Percentiles rank a stretch among this genome's conserved stretches.
Evolutionary conservation across 2,113 vertebrate genomes (phyloP).

Genomic region (Gasterosteus aculeatus): DNA sequence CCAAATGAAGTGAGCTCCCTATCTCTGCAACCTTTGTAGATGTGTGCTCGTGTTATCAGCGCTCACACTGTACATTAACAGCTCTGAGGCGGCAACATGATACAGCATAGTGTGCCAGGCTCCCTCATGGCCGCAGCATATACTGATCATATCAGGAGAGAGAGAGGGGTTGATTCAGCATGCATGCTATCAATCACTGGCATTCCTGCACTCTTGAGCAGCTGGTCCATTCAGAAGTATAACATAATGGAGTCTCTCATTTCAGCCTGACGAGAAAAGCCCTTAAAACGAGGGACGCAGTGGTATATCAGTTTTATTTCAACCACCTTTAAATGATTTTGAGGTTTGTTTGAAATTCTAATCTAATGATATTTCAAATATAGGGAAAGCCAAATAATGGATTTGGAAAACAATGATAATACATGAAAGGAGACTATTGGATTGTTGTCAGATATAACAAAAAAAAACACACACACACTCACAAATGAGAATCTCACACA

Average conservation of each 20-base stretch:
- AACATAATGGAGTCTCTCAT: conserved; percentile 60
- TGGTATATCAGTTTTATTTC: neutral
- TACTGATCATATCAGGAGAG: conserved; percentile 68
- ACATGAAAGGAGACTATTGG: neutral
- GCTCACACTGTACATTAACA: conserved; percentile 45
- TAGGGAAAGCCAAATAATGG: neutral
- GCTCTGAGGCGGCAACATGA: conserved; percentile 68
- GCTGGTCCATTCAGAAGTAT: conserved; percentile 73
- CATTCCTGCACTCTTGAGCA: conserved; percentile 68
- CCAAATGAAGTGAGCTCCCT: conserved; percentile 55
- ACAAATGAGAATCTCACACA: neutral
- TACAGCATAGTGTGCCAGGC: conserved; percentile 64
- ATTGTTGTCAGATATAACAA: neutral
- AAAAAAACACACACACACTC: neutral
- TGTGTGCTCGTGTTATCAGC: conserved; percentile 54
- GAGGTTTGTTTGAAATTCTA: neutral
- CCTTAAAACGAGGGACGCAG: conserved; percentile 16
- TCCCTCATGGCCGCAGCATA: conserved; percentile 58
- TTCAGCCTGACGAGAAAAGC: conserved; percentile 23
- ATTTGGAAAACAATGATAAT: neutral
- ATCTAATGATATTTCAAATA: neutral
- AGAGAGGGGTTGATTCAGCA: conserved; percentile 63
- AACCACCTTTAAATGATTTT: conserved; percentile 5
- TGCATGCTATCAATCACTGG: conserved; percentile 70
- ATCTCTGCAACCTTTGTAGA: conserved; percentile 53